phyloP scores from a whole-genome alignment of 2,797 vertebrate genomes.

The Adrianichthys oophorus region DNA sequence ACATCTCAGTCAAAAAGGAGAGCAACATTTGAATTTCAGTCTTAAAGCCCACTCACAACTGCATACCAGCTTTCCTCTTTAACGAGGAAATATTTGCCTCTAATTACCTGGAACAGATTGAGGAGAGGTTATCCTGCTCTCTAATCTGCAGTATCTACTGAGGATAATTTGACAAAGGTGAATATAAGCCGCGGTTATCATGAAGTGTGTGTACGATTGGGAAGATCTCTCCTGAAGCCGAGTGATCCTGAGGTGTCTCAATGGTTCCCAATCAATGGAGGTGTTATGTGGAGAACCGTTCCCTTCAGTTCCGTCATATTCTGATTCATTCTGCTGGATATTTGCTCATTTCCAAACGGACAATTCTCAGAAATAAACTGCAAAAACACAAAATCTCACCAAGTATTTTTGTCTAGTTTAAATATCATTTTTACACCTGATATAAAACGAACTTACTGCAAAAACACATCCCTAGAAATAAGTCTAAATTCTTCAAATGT shows the following conservation, averaged over 20 bases:
- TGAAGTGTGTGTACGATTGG: neutral
- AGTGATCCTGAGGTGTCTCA: neutral
- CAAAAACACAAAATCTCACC: too few relatives aligned
- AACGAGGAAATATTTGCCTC: conserved; percentile 36
- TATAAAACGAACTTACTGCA: too few relatives aligned
- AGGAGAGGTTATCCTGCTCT: conserved; percentile 43
- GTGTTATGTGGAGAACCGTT: too few relatives aligned
- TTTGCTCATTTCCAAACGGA: too few relatives aligned
- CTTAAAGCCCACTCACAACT: conserved; percentile 32
- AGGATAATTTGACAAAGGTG: conserved; percentile 31
- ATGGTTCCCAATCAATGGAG: neutral
- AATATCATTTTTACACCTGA: too few relatives aligned
- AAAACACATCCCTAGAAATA: too few relatives aligned
- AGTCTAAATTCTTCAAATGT: too few relatives aligned
- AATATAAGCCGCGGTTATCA: conserved; percentile 20
- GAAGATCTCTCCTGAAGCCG: neutral
- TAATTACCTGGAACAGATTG: conserved; percentile 60
- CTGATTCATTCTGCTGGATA: too few relatives aligned
- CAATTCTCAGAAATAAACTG: too few relatives aligned
- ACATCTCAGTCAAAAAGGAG: conserved; percentile 21
- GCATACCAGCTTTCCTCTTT: conserved; percentile 26
- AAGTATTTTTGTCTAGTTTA: too few relatives aligned
- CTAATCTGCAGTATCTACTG: conserved; percentile 38
- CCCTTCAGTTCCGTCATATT: too few relatives aligned
- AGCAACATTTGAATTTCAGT: conserved; percentile 16